These are phyloP conservation scores for Pao palembangensis DNA, from an alignment of 2,113 vertebrate genomes.

Conservation along the genomic window DNA sequence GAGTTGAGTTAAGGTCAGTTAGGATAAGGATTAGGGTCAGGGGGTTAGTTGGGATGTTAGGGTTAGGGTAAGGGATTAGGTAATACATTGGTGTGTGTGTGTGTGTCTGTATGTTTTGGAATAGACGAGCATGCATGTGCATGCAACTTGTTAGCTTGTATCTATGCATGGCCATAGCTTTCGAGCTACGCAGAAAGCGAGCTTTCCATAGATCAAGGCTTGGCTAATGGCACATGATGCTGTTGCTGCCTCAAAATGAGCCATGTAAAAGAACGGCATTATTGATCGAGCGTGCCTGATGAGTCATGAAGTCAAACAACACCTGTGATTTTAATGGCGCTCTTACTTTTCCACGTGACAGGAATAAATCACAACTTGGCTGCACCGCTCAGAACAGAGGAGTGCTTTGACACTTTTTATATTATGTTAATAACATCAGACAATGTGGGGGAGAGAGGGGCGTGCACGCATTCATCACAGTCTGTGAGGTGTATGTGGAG, in stretches of 20 bases:
- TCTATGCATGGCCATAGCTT: slow-evolving; percentile 41
- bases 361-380: slow-evolving; percentile 70
- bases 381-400: slow-evolving; percentile 35
- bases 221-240: slow-evolving; percentile 72
- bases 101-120: not conserved
- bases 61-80: too few species aligned
- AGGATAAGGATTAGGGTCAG: too few species aligned
- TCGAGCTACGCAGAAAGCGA: slow-evolving; percentile 42
- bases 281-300: slow-evolving; percentile 64
- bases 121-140: slow-evolving; percentile 24
- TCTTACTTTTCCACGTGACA: slow-evolving; percentile 74
- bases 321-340: slow-evolving; percentile 75
- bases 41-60: too few species aligned
- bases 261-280: slow-evolving; percentile 72
- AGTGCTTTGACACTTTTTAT: slow-evolving; percentile 74
- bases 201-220: slow-evolving; percentile 62
- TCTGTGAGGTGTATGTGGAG: slow-evolving; percentile 41
- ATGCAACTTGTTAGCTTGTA: slow-evolving; percentile 45
- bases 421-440: slow-evolving; percentile 77
- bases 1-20: too few species aligned
- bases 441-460: slow-evolving; percentile 55
- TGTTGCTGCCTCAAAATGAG: slow-evolving; percentile 64
- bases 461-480: slow-evolving; percentile 62
- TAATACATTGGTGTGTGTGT: too few species aligned
- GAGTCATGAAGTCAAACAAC: slow-evolving; percentile 64